Evolutionary conservation across 1,140 invertebrate species (phyloP), one percentile per base, ranked within the genome.

Genomic region (Drosophila lowei): DNA sequence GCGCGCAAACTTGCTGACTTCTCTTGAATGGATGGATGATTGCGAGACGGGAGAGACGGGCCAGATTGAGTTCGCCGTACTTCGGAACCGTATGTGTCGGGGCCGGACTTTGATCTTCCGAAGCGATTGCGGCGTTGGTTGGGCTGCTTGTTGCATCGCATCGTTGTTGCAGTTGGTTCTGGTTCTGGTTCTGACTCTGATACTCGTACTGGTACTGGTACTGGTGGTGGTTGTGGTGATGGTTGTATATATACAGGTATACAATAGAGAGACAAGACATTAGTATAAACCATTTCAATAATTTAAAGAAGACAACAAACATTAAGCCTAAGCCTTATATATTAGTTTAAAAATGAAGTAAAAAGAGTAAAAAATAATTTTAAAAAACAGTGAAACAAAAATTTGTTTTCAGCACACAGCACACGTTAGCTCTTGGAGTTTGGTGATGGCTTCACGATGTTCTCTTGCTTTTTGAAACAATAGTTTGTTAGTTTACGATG

Each of bases 261-360:
- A 86, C 75, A 83, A 86, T 86, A 86, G 83, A 86, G 83, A 86
- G 83, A 86, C 75, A 86, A 86, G 73, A 88, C 83, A 86, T 86
- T 86, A 86, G 83, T 86, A 83, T 83, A 68, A 70, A 55, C 66
- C 55, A 62, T 72, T 77, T 77, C 43, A 71, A 85, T 80, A 78
- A 86, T 88, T 86, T 88, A 88, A 86, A 86, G 74, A 78, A 75
- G 64, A 88, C 77, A 88, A 88, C 81, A 86, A 65, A 57, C 67
- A 72, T 83, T 83, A 83, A 79, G 18, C 15, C 79, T 86, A 86
- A 52, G 28, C 8, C 83, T 83, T 86, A 86, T n/a, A 41, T 57
- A 76, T 48, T 88, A 86, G 46, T 70, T 77, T 56, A 59, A 67
- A 78, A 61, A 73, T 73, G 61, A 64, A 60, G 43, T 59, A 30